Evolutionary conservation across 2,797 vertebrate genomes (phyloP).

Genomic region (Paedocypris micromegethes): DNA sequence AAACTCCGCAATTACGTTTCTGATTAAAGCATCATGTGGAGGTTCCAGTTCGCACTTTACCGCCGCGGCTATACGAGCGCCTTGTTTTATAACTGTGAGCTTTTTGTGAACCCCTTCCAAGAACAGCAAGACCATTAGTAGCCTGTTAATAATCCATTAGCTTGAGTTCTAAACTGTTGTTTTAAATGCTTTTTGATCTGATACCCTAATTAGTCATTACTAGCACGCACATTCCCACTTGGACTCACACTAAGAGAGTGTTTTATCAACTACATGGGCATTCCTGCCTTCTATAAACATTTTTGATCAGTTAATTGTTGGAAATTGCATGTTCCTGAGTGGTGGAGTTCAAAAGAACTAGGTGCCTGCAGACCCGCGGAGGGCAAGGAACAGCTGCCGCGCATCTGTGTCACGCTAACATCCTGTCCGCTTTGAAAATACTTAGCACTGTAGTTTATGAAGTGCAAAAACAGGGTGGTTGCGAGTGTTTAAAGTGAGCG

Average conservation of each 20-base stretch:
- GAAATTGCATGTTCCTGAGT: conserved; percentile 55
- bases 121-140: conserved; percentile 58
- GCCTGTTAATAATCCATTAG: conserved; percentile 72
- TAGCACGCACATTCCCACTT: conserved; percentile 53
- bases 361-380: conserved; percentile 38
- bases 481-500: conserved; percentile 13
- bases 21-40: conserved; percentile 45
- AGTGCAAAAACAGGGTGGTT: conserved; percentile 17
- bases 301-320: conserved; percentile 63
- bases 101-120: conserved; percentile 63
- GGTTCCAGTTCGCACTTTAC: conserved; percentile 42
- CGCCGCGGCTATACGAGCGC: conserved; percentile 50
- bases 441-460: conserved; percentile 27
- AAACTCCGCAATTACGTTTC: conserved; percentile 41
- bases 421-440: conserved; percentile 46
- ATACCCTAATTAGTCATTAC: conserved; percentile 63
- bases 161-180: conserved; percentile 57
- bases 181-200: conserved; percentile 67
- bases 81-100: conserved; percentile 48
- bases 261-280: conserved; percentile 49
- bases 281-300: conserved; percentile 63
- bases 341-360: conserved; percentile 47
- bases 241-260: conserved; percentile 42
- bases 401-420: conserved; percentile 59
- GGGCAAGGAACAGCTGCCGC: conserved; percentile 57